Conservation (phyloP, 2,888 invertebrate species). For the Xanthia togata region DNA sequence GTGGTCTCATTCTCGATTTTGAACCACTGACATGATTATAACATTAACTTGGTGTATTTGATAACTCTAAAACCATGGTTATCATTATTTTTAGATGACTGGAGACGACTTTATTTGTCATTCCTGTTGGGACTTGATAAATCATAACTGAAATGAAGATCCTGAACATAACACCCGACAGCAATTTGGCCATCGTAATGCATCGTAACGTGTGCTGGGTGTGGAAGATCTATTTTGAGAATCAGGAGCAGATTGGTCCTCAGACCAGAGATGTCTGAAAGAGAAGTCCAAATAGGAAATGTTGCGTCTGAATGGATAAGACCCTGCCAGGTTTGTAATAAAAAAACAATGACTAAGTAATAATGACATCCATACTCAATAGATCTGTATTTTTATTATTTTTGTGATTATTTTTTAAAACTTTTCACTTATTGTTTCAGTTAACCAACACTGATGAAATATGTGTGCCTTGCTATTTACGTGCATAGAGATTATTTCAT, state of each 20-base stretch:
- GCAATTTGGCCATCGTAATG: background rate
- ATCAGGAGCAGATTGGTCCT: slow-evolving; percentile 5
- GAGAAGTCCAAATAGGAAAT: background rate
- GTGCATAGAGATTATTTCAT: slow-evolving; percentile 4
- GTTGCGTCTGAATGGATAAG: background rate
- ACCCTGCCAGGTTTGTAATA: background rate
- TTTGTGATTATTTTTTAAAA: background rate
- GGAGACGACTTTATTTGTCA: slow-evolving; percentile 1
- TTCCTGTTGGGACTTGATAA: slow-evolving; percentile 6
- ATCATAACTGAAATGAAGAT: background rate
- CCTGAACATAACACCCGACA: background rate
- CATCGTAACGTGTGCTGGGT: slow-evolving; percentile 11
- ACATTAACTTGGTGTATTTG: background rate
- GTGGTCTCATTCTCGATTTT: background rate
- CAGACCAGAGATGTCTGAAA: slow-evolving; percentile 5
- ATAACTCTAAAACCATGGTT: background rate
- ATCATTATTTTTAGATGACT: background rate
- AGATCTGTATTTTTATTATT: background rate
- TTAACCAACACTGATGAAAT: background rate
- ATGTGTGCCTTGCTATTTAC: slow-evolving; percentile 15
- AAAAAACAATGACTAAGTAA: background rate
- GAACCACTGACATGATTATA: background rate
- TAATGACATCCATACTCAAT: background rate
- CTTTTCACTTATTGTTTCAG: background rate
- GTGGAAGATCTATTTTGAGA: slow-evolving; percentile 9